Evolutionary conservation across 2,797 vertebrate genomes (phyloP), one percentile per base, ranked within the genome.

Genomic region (Pygocentrus nattereri): DNA sequence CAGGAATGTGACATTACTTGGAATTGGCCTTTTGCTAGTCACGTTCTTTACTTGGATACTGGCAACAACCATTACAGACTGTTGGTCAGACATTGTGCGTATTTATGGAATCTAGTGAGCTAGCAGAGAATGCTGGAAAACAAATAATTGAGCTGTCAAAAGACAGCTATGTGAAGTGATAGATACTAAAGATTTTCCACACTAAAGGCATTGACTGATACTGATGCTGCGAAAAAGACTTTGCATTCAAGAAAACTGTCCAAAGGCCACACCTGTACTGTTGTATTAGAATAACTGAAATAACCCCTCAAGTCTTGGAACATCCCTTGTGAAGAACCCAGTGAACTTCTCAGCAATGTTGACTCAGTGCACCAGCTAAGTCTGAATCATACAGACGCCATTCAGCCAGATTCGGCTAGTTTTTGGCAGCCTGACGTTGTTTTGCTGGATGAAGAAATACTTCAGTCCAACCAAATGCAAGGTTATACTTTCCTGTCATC

Each of bases 281-380:
- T 47, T 49, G 13, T 34, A 76, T 54, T 72, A 23, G 7, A 72
- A 71, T 50, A 25, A 0, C 50, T 59, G 47, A 61, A 68, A 75
- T 47, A 65, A 70, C 59, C 58, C 50, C 19, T 1, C 31, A 4
- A 67, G 11, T 10, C 30, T 27, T 84, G 68, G 78, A 68, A 67
- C 12, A 59, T 38, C 49, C 70, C 64, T 54, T 25, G 52, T 41
- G 44, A 41, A 75, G 52, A 84, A 87, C 86, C 19, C 79, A 27
- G n/a, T 85, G 82, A 81, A 87, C 86, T 84, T 84, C 79, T 82
- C 68, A 76, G 84, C 69, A 82, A 12, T 69, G 52, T 19, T 87
- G 84, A 82, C 81, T 87, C 73, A 80, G 71, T 79, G 34, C 58
- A 64, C 34, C 50, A 27, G 31, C 15, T 69, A 69, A 41, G 30